Percentiles rank a stretch among this genome's conserved stretches.
These are phyloP conservation scores for Melinopterus prodromus DNA, from an alignment of 2,888 invertebrate genomes.

Conservation along the genomic window DNA sequence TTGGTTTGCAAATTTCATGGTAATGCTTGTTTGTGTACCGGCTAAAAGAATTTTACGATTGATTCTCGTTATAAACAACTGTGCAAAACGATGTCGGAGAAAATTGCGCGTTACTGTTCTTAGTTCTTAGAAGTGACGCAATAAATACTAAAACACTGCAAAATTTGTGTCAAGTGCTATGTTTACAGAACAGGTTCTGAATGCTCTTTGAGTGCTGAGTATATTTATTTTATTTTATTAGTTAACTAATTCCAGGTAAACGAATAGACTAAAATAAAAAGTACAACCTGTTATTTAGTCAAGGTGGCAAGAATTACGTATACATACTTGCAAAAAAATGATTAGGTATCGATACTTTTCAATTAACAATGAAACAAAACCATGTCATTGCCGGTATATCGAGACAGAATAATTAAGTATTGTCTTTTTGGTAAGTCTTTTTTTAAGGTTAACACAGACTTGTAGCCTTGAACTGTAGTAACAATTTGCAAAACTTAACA, in stretches of 20 bases:
- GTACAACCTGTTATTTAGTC: not conserved
- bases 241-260: not conserved
- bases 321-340: no score
- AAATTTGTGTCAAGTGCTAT: not conserved
- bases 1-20: not conserved
- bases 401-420: no score
- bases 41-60: not conserved
- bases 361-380: not conserved
- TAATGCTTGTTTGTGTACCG: not conserved
- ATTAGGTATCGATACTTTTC: not conserved
- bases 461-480: no score
- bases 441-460: no score
- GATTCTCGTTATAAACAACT: not conserved
- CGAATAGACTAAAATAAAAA: not conserved
- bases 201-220: not conserved
- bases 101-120: not conserved
- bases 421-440: no score
- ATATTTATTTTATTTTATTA: not conserved
- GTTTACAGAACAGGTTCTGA: not conserved
- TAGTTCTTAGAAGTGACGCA: not conserved
- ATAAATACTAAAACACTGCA: not conserved
- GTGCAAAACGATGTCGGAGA: not conserved
- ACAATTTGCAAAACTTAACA: no score
- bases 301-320: not conserved
- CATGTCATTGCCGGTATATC: no score